Conservation (phyloP, 2,888 invertebrate species). For the Mimas tiliae region DNA sequence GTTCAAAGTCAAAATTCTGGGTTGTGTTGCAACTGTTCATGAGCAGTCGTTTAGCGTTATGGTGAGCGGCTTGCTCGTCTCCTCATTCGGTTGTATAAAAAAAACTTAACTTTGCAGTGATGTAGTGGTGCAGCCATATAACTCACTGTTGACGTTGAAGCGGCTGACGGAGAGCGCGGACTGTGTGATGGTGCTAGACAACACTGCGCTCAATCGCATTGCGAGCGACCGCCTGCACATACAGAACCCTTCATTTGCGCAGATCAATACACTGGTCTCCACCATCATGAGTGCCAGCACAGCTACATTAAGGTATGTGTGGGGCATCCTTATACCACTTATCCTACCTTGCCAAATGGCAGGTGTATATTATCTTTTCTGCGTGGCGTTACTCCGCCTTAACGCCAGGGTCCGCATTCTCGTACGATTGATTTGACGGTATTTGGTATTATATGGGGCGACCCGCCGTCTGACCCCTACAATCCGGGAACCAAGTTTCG, state of each 20-base stretch:
- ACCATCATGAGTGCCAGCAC: slow-evolving; percentile 99
- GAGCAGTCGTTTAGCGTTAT: too few relatives aligned
- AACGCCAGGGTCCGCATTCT: too few relatives aligned
- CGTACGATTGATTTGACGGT: too few relatives aligned
- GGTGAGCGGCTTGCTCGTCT: too few relatives aligned
- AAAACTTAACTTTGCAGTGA: slow-evolving; percentile 90
- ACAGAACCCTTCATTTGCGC: slow-evolving; percentile 97
- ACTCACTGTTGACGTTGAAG: slow-evolving; percentile 96
- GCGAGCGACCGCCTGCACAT: slow-evolving; percentile 97
- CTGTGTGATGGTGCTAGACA: slow-evolving; percentile 98
- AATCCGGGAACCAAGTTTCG: too few relatives aligned
- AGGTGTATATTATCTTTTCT: background rate
- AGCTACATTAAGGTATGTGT: slow-evolving; percentile 91
- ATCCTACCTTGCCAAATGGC: background rate
- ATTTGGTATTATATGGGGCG: too few relatives aligned
- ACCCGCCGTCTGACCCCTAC: too few relatives aligned
- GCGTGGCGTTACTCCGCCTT: too few relatives aligned
- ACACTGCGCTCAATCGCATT: slow-evolving; percentile 97
- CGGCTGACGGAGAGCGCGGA: slow-evolving; percentile 97
- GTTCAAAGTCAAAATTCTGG: too few relatives aligned
- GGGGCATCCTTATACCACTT: background rate
- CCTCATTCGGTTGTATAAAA: too few relatives aligned
- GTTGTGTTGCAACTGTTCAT: too few relatives aligned
- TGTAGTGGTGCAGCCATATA: slow-evolving; percentile 98
- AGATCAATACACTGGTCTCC: slow-evolving; percentile 98